Base-by-base conservation (phyloP, 2,888 invertebrate genomes). In the Athalia rosae region DNA sequence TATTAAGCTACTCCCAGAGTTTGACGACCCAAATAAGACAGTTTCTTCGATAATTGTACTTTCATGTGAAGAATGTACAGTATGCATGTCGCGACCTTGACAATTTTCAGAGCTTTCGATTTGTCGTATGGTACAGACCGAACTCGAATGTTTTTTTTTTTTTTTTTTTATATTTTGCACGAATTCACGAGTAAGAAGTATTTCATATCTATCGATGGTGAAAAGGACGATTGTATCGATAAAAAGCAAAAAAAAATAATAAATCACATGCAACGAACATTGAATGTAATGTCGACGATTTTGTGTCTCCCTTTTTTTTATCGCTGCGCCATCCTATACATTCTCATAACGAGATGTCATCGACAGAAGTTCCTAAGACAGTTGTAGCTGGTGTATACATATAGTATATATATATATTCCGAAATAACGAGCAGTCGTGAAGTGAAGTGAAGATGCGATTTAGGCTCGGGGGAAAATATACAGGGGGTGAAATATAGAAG, bases 341-440 rank as follows among this genome's bases (percentile, higher is more conserved):
- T 13, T 50, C 41, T 67, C 28, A 41, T 67, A 53, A 67, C 15
- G 67, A 67, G 50, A 67, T 53, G 67, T 67, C 67, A 67, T 67
- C 67, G 67, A 50, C 67, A 67, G 67, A 67, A 11, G 53, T 67
- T 50, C 67, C 7, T 48, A 15, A 66, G 66, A 48, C 47, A 5
- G 47, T 13, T 67, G 53, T 28, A 28, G 28, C 28, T 2, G 28
- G 28, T 28, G 28, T 28, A 28, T 28, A 28, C 28, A 28, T 28
- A 28, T 28, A 28, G 28, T 28, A 28, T 28, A 28, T n/a, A n/a
- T n/a, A n/a, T 64, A 47, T 64, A n/a, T 13, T n/a, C 67, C 11
- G 11, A 41, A 41, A 62, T 67, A 67, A 67, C 50, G 67, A 67
- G 67, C 28, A 67, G 53, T 28, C 28, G 45, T n/a, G 50, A 67